Evolutionary conservation across 1,140 invertebrate genomes (phyloP), one percentile per base, ranked within the genome.

Genomic region (Limonius californicus): DNA sequence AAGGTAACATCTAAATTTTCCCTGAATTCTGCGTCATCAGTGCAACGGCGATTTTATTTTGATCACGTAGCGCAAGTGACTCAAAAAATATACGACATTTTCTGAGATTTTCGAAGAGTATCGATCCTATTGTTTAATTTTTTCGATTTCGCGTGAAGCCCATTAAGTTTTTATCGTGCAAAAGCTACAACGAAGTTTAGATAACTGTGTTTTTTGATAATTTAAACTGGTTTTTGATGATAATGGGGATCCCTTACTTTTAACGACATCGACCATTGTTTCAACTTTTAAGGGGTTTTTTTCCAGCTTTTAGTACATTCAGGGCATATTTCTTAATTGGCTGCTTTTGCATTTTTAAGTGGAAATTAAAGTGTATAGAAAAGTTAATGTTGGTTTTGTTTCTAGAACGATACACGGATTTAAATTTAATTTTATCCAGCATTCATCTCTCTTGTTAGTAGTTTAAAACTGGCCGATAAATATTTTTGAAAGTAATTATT

Each of bases 71-170:
- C 8, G 35, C 45, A 50, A 50, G 8, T 50, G 45, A 45, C 45
- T 50, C 45, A 50, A 50, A 50, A 50, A 50, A 12, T 21, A 11
- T 21, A 50, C 45, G 45, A 50, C 45, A 50, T 50, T 50, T 50
- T 50, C 45, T 50, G 45, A 50, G 14, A 50, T 50, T 45, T 50
- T 50, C 45, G 45, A 50, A 50, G 45, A 50, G 45, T 50, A 50
- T 50, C 45, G 45, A 50, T 50, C 45, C 45, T 50, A 50, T 50
- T 50, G 45, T 50, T 50, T 50, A 21, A 50, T 50, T 50, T 50
- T 50, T 50, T 50, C n/a, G 3, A 21, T 15, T 50, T 50, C 45
- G 16, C 6, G 20, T 50, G 4, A 50, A 7, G 45, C 14, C 45
- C 45, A 50, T 50, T 50, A 50, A 50, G 14, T 50, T 50, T 19